Conservation (phyloP, 2,797 vertebrate species). For the Nannoperca australis region DNA sequence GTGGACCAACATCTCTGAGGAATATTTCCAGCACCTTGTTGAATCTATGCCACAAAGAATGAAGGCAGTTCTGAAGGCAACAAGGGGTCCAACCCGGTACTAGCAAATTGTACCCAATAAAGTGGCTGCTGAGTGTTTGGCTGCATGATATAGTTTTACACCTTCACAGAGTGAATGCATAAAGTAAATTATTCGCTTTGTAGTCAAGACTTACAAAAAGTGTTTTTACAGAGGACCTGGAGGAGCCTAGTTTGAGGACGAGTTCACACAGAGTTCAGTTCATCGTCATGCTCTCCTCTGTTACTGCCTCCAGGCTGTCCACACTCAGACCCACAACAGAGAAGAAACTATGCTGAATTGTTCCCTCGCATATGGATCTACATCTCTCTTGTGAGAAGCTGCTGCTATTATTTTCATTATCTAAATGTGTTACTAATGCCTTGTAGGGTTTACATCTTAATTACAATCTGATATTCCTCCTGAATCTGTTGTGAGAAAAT, state of each 20-base stretch:
- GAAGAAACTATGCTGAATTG: not conserved
- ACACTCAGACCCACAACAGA: slow-evolving; percentile 20
- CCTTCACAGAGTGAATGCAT: too few species aligned
- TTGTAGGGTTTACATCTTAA: not conserved
- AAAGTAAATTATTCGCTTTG: too few species aligned
- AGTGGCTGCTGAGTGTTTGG: too few species aligned
- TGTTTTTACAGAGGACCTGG: slow-evolving; percentile 12
- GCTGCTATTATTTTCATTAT: not conserved
- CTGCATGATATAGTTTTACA: too few species aligned
- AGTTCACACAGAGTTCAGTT: slow-evolving; percentile 49
- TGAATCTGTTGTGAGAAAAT: not conserved
- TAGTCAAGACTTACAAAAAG: not conserved
- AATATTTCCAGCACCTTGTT: too few species aligned
- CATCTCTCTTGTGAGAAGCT: not conserved
- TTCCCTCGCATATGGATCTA: not conserved
- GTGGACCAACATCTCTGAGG: too few species aligned
- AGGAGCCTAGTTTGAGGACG: slow-evolving; percentile 9
- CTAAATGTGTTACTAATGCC: not conserved
- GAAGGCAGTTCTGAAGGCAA: too few species aligned
- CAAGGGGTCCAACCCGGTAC: too few species aligned
- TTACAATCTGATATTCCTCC: not conserved
- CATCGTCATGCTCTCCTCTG: not conserved
- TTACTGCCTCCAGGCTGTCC: slow-evolving; percentile 32
- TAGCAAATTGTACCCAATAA: too few species aligned
- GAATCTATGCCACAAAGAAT: too few species aligned